Evolutionary conservation across 2,113 vertebrate genomes (phyloP).

Genomic region (Neotragus moschatus): DNA sequence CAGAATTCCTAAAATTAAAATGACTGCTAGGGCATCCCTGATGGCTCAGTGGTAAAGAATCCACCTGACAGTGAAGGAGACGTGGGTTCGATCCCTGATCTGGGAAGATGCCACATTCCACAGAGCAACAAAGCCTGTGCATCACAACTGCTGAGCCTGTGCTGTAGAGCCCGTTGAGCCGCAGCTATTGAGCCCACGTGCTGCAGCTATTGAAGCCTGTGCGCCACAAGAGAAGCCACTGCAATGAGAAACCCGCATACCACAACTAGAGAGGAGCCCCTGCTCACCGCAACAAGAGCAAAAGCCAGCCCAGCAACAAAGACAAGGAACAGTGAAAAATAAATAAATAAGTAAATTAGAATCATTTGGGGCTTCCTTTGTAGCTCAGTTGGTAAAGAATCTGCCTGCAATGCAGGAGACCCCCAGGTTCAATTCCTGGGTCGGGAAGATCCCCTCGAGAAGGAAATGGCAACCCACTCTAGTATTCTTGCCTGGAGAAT

Average conservation of each 20-base stretch:
- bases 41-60: not conserved
- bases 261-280: accelerated
- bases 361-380: not conserved
- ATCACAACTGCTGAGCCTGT: not conserved
- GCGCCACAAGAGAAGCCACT: not conserved
- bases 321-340: not conserved
- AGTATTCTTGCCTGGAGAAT: not conserved
- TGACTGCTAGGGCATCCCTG: not conserved
- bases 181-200: accelerated
- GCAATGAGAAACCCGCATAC: not conserved
- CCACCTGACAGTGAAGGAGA: not conserved
- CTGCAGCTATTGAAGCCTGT: not conserved
- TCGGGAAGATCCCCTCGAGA: not conserved
- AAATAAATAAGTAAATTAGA: not conserved
- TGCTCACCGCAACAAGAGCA: accelerated
- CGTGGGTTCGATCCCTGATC: not conserved
- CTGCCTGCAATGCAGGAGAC: not conserved
- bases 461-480: not conserved
- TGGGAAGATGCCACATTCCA: not conserved
- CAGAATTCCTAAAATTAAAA: not conserved
- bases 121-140: not conserved
- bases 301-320: not conserved
- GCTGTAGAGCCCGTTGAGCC: accelerated
- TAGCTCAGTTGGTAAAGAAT: not conserved
- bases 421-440: not conserved